Base-by-base conservation (phyloP, 2,797 vertebrate genomes). In the Pseudopleuronectes americanus region DNA sequence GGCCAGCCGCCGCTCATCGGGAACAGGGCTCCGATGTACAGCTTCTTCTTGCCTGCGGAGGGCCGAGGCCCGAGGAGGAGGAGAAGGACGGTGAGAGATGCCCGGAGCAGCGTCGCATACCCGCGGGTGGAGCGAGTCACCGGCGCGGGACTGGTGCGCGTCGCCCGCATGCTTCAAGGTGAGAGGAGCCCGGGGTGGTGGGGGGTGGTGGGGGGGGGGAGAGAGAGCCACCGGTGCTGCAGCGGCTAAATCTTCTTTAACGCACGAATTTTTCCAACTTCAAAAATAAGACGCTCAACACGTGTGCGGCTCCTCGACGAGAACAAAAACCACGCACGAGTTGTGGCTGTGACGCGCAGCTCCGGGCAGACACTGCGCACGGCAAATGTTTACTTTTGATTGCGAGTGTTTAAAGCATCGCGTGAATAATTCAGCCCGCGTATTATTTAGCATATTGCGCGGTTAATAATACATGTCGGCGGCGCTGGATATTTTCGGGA, bases 1-100 rank as follows among this genome's bases (percentile, higher is more conserved):
- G 96, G 96, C 96, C 96, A 97, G 66, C 96, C 96, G 13, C 96
- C 96, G 59, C 96, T 97, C 96, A 97, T 97, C 57, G 96, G 96
- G 89, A 97, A 97, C 72, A 97, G 95, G 23, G 96, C 96, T 47
- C 96, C 96, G 73, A 97, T 96, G 95, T 97, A 96, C 68, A 97
- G 95, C 66, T 96, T 95, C 91, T 96, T 96, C 92, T 96, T 96
- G 71, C 96, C 96, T 95, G 76, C 43, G 69, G 79, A 81, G 26
- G 79, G 71, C 80, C 75, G 72, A 8, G 80, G 81, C 57, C 79
- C 68, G 63, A 84, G 63, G 74, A 88, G 81, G 38, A 45, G 43
- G 58, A 87, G 76, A 71, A 81, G 71, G 38, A 80, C 24, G 64
- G 51, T 87, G 80, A 93, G 77, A 80, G 81, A 79, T 0, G 77